phyloP scores from a whole-genome alignment of 2,888 invertebrate genomes.

The Exocentrus adspersus region DNA sequence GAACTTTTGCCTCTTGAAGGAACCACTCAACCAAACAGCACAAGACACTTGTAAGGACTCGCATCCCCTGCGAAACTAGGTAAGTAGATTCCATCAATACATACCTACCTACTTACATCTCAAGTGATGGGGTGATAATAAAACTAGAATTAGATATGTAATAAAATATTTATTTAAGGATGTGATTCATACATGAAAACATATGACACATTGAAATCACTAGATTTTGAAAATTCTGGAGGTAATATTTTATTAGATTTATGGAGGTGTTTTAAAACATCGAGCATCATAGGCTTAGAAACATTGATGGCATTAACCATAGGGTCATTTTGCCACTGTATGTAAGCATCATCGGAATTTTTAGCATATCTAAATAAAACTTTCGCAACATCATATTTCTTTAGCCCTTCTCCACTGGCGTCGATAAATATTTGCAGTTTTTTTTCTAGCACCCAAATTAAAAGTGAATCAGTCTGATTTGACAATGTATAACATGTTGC shows the following conservation, averaged over 20 bases:
- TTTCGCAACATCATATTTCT: slow-evolving; percentile 67
- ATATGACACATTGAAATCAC: slow-evolving; percentile 71
- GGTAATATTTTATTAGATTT: slow-evolving; percentile 69
- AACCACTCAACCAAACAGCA: too few species aligned
- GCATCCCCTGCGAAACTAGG: too few species aligned
- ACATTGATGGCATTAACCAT: slow-evolving; percentile 67
- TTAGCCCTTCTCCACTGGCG: slow-evolving; percentile 52
- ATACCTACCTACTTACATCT: not conserved
- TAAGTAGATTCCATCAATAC: too few species aligned
- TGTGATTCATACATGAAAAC: slow-evolving; percentile 55
- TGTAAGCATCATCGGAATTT: slow-evolving; percentile 63
- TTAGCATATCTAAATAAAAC: slow-evolving; percentile 68
- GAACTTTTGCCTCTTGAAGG: too few species aligned
- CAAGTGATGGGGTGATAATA: not conserved
- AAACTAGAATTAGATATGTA: not conserved
- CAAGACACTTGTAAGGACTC: too few species aligned
- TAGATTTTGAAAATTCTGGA: slow-evolving; percentile 66
- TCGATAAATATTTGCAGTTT: slow-evolving; percentile 65
- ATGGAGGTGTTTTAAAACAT: slow-evolving; percentile 67
- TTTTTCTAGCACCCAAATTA: slow-evolving; percentile 73
- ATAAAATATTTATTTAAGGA: slow-evolving; percentile 29
- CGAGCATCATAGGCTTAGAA: slow-evolving; percentile 69
- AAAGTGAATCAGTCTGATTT: slow-evolving; percentile 65
- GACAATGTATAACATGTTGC: slow-evolving; percentile 65
- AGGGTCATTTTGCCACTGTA: slow-evolving; percentile 67